phyloP scores from a whole-genome alignment of 2,113 vertebrate species.

The Ranitomeya variabilis region DNA sequence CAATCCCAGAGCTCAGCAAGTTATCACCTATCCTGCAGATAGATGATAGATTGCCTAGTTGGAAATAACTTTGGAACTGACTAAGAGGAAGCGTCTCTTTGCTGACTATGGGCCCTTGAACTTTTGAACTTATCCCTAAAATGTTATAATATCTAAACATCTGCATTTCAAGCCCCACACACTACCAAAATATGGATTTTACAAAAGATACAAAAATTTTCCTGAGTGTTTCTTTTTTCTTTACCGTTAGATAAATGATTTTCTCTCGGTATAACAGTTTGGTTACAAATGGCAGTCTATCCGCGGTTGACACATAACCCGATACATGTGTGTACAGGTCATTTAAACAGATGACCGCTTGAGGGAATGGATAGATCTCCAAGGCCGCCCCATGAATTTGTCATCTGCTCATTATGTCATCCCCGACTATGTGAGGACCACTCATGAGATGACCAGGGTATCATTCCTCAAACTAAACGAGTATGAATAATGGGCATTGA shows the following conservation, averaged over 20 bases:
- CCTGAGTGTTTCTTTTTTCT: background rate
- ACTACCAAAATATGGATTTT: no score
- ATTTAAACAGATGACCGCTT: constrained; percentile 1
- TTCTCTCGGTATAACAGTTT: background rate
- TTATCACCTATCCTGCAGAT: no score
- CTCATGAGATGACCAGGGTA: background rate
- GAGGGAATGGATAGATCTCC: background rate
- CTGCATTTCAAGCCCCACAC: no score
- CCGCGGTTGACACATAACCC: background rate
- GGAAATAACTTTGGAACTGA: no score
- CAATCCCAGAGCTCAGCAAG: no score
- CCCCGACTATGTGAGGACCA: background rate
- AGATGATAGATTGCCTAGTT: no score
- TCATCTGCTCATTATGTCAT: constrained; percentile 30
- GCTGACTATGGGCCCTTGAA: background rate
- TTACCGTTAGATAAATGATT: background rate
- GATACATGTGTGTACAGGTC: background rate
- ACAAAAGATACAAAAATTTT: background rate
- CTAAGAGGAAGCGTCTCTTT: no score
- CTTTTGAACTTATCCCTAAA: background rate
- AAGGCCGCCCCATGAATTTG: background rate
- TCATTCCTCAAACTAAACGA: constrained; percentile 46
- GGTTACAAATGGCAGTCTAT: background rate
- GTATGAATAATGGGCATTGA: constrained; percentile 53
- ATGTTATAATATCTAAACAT: background rate